A percentile compares a stretch with the other conserved stretches of the same genome.
phyloP scores from a whole-genome alignment of 1,140 invertebrate genomes.

The Drosophila willistoni region DNA sequence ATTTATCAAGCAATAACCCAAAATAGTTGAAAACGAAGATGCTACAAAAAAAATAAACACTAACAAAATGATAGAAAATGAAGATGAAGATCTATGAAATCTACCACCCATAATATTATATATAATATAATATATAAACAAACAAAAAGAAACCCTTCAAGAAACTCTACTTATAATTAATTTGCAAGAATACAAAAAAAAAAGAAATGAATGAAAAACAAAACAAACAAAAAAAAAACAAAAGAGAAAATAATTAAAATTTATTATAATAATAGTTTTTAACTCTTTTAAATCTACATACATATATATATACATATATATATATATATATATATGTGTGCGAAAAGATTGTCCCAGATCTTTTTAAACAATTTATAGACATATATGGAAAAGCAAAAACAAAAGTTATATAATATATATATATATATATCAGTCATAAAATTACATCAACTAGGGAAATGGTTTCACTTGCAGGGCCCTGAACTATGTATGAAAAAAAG shows the following conservation, averaged over 20 bases:
- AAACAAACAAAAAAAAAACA: neutral
- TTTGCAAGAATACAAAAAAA: conserved; percentile 11
- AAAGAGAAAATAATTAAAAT: conserved; percentile 1
- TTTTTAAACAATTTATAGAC: neutral
- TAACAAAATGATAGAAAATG: conserved; percentile 3
- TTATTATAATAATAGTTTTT: conserved; percentile 5
- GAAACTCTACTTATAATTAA: conserved; percentile 24
- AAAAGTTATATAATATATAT: conserved; percentile 36
- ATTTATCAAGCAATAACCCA: conserved; percentile 72
- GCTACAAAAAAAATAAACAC: conserved; percentile 51
- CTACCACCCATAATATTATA: conserved; percentile 13
- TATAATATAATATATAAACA: conserved; percentile 34
- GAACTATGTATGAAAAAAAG: conserved; percentile 15
- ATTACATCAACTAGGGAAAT: conserved; percentile 37
- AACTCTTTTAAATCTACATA: neutral
- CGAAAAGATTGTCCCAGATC: conserved; percentile 24
- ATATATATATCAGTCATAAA: conserved; percentile 30
- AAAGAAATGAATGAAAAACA: neutral
- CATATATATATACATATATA: no score
- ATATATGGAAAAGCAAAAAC: neutral
- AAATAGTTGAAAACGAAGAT: conserved; percentile 73
- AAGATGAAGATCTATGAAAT: neutral
- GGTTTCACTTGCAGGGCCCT: conserved; percentile 58
- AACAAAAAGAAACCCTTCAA: neutral
- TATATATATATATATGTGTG: neutral